Evolutionary conservation across 2,113 vertebrate genomes (phyloP), one percentile per base, ranked within the genome.

Genomic region (Hystrix cristata): DNA sequence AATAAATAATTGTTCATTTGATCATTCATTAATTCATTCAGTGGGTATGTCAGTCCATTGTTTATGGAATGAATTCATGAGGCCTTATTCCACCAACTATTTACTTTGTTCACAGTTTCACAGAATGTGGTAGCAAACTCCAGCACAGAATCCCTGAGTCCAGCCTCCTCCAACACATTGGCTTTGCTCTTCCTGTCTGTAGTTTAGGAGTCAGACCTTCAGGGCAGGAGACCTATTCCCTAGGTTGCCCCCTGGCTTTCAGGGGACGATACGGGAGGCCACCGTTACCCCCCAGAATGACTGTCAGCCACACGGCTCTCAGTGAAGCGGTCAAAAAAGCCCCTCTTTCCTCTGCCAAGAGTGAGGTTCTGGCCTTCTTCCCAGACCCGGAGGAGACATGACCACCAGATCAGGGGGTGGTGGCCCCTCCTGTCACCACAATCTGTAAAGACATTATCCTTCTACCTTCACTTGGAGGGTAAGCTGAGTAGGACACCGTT

Each of bases 401-500:
- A n/a, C 57, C 25, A 78, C 59, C 23, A 48, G 31, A 81, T 62
- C 7, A 69, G 51, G 89, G 8, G 15, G 14, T 25, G 21, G 7
- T 21, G 57, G 38, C 19, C 2, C 57, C 85, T 74, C 53, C 31
- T 90, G 90, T 72, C 76, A 76, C 8, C 43, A n/a, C 7, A 67
- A 19, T 90, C 93, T 65, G 60, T n/a, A 53, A 18, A 34, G 46
- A n/a, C 19, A 64, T 74, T 93, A 91, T 64, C 74, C 57, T 76
- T 19, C 62, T 57, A 48, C 21, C 57, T 67, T 67, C 90, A 82
- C 31, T 38, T 87, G 55, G 80, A n/a, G 96, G 80, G 87, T 87
- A 92, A 80, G 38, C 46, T 90, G 69, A 92, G 59, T 12, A 86
- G 34, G 62, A 60, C 43, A 91, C 62, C 97, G 65, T 93, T 93